Evolutionary conservation across 2,888 invertebrate genomes (phyloP), one percentile per base, ranked within the genome.

Genomic region (Girardia tigrina): DNA sequence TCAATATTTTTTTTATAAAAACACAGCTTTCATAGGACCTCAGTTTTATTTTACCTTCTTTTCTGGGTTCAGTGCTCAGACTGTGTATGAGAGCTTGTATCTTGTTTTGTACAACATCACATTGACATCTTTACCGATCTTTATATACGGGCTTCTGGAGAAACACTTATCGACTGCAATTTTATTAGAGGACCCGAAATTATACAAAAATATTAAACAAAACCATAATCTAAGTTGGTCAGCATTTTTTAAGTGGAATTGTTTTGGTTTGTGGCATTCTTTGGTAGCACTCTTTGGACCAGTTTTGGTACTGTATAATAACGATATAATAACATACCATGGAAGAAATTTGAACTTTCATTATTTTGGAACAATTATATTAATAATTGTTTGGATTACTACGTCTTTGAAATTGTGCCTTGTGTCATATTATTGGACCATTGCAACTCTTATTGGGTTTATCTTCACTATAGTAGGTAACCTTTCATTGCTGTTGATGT

Each of bases 1-100:
- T 78, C 88, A 90, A 79, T 91, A 90, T 81, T 91, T 90, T 83
- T 91, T 91, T 84, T 91, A 91, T 82, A 91, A 91, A 86, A 91
- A 91, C 84, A 85, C 90, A 36, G 87, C 90, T 26, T 89, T 91
- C 80, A 89, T 90, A 70, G 86, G 86, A 6, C 87, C 87, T 2
- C 88, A 88, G 79, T 78, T 88, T 1, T 85, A 86, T 76, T 88
- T 83, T 81, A 84, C 84, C 71, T 83, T 85, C 79, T 84, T 82
- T 79, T 83, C 82, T 29, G 82, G 82, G 1, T 86, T 84, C 78
- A 86, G 86, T 27, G 84, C 85, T 71, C 86, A 86, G 83, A 74
- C 71, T 16, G 28, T 77, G n/a, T 77, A 88, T 83, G 90, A 90
- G 82, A 88, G 89, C 0, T 85, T 89, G 81, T 90, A 89, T 81